phyloP scores from a whole-genome alignment of 2,113 vertebrate species.

The Oreocharis arfaki region DNA sequence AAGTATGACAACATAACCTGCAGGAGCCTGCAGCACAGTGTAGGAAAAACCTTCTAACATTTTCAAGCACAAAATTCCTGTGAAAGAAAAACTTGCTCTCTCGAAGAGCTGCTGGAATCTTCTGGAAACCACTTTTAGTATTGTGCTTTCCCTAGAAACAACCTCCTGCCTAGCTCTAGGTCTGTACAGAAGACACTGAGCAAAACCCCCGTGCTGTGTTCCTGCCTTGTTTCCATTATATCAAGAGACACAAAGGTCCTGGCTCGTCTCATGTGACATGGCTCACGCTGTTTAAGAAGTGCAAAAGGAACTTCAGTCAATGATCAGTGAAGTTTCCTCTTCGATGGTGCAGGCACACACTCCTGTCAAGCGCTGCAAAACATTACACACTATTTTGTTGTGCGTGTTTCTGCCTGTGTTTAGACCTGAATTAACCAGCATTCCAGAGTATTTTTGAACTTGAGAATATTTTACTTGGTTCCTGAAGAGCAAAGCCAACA shows the following conservation, averaged over 20 bases:
- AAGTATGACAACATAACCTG: slow-evolving; percentile 58
- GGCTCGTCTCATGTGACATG: not conserved
- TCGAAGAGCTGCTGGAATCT: not conserved
- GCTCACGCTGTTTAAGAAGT: not conserved
- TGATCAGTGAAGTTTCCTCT: not conserved
- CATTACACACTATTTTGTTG: not conserved
- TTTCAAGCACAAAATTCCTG: slow-evolving; percentile 28
- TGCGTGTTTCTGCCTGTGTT: not conserved
- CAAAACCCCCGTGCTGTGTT: not conserved
- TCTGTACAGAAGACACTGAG: not conserved
- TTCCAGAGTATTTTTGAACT: not conserved
- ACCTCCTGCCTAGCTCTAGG: not conserved
- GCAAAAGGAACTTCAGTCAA: not conserved
- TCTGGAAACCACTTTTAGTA: not conserved
- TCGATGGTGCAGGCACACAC: not conserved
- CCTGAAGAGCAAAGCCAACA: slow-evolving; percentile 45
- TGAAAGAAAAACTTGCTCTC: not conserved
- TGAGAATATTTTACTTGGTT: slow-evolving; percentile 8
- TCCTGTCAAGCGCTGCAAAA: not conserved
- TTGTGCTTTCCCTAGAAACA: not conserved
- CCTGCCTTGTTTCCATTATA: not conserved
- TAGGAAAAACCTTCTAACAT: not conserved
- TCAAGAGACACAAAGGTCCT: not conserved
- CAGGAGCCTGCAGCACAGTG: not conserved
- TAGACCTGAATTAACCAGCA: not conserved